phyloP scores from a whole-genome alignment of 2,113 vertebrate species.

The Azemiops feae region DNA sequence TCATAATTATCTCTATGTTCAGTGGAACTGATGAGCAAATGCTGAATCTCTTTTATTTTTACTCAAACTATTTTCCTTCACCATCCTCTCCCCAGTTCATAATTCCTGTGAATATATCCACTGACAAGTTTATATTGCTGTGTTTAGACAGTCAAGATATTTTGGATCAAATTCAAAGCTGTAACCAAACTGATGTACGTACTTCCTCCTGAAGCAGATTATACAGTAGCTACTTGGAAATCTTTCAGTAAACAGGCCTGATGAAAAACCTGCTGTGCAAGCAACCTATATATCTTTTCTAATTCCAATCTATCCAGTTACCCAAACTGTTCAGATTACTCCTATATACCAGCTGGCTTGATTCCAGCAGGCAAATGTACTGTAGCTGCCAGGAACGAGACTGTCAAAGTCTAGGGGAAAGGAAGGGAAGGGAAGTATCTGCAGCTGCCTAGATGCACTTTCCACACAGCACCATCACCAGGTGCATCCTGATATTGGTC shows the following conservation, averaged over 20 bases:
- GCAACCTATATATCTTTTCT: conserved; percentile 14
- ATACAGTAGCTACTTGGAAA: conserved; percentile 29
- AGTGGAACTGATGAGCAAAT: conserved; percentile 1
- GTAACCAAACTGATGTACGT: conserved; percentile 16
- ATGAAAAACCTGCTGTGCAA: conserved; percentile 21
- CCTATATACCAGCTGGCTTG: background rate
- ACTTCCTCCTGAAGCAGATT: conserved; percentile 21
- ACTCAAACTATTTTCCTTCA: background rate
- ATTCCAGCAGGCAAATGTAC: background rate
- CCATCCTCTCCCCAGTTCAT: conserved; percentile 19
- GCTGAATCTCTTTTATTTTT: conserved; percentile 27
- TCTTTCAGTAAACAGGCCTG: conserved; percentile 27
- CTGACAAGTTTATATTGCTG: conserved; percentile 23
- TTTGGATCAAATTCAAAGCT: conserved; percentile 24
- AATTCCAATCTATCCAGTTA: conserved; percentile 11
- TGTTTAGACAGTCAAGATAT: conserved; percentile 19
- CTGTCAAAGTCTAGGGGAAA: background rate
- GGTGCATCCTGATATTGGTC: background rate
- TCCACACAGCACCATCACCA: background rate
- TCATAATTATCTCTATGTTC: background rate
- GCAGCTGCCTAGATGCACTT: background rate
- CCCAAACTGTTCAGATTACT: background rate
- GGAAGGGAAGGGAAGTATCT: background rate
- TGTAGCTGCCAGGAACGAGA: background rate
- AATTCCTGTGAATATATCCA: conserved; percentile 14